Evolutionary conservation across 2,797 vertebrate genomes (phyloP).

Genomic region (Parotocinclus haroldoi): DNA sequence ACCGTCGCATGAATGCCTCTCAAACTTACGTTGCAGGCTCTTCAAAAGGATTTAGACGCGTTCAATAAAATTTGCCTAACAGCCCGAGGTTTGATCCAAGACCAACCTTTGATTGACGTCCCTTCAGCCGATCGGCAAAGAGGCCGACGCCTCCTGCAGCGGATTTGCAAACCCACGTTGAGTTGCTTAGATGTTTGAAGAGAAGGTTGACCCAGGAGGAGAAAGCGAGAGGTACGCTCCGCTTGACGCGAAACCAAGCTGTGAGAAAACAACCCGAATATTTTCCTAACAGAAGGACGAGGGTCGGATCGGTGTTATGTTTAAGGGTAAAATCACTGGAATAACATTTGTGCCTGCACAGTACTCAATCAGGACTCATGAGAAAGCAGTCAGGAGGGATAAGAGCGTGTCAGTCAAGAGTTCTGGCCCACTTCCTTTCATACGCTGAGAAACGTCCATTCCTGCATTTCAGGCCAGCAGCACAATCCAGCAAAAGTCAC

Average conservation of each 20-base stretch:
- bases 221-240: neutral
- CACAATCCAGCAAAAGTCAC: too few species aligned
- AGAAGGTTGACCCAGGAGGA: neutral
- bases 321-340: slow-evolving; percentile 64
- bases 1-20: slow-evolving; percentile 46
- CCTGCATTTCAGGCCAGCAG: too few species aligned
- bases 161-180: slow-evolving; percentile 44
- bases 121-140: slow-evolving; percentile 55
- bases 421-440: too few species aligned
- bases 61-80: too few species aligned
- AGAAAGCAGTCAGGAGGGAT: too few species aligned
- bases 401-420: too few species aligned
- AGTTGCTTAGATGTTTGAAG: neutral
- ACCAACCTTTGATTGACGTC: slow-evolving; percentile 64
- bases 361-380: slow-evolving; percentile 6
- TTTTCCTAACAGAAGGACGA: slow-evolving; percentile 32
- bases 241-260: slow-evolving; percentile 31
- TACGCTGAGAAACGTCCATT: too few species aligned
- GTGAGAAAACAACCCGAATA: slow-evolving; percentile 41
- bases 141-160: slow-evolving; percentile 53
- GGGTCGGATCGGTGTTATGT: slow-evolving; percentile 53
- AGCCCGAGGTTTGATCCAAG: slow-evolving; percentile 58
- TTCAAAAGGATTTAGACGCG: too few species aligned
- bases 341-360: slow-evolving; percentile 62
- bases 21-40: neutral